Base-by-base conservation (phyloP, 2,113 vertebrate genomes). In the Gallinago undulata region DNA sequence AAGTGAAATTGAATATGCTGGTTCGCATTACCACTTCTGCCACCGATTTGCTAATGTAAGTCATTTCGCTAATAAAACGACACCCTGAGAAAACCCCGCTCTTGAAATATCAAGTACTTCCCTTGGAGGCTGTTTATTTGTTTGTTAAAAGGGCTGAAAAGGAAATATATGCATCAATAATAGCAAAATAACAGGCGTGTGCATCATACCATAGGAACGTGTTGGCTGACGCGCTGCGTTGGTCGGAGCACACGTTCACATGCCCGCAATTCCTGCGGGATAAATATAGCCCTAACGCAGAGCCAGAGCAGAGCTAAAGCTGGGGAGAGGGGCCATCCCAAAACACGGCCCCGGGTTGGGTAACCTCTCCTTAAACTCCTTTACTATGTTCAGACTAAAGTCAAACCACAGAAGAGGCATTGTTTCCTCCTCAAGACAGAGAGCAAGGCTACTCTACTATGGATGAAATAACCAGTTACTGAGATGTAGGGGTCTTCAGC, bases 1-100 rank as follows among this genome's bases (percentile, higher is more conserved):
- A 84, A 90, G 28, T 76, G 74, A 91, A 94, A 96, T 75, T 81
- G 41, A 92, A 83, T 89, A 93, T 84, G 67, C 45, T 70, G 56
- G 69, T 69, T 94, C 76, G 68, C 31, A 33, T 84, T 95, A 69
- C 74, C 28, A 30, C 45, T 89, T 93, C 62, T 96, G 76, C 64
- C 53, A 91, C 73, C 53, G 70, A 87, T 93, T 94, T 95, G 62
- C 27, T 93, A 89, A 89, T 62, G 22, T 75, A 91, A 91, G 53
- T 45, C 11, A 66, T 87, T 89, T 83, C 0, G 0, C 48, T 84
- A 91, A 95, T 45, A 79, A 82, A 91, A 79, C 1, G 11, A 84
- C 35, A 85, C 25, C 57, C 45, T 64, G 37, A 92, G 73, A 74
- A 95, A 95, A 72, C 16, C 35, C 69, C 23, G 27, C 33, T 66